Base-by-base conservation (phyloP, 2,888 invertebrate species). In the Epistrophe grossulariae region DNA sequence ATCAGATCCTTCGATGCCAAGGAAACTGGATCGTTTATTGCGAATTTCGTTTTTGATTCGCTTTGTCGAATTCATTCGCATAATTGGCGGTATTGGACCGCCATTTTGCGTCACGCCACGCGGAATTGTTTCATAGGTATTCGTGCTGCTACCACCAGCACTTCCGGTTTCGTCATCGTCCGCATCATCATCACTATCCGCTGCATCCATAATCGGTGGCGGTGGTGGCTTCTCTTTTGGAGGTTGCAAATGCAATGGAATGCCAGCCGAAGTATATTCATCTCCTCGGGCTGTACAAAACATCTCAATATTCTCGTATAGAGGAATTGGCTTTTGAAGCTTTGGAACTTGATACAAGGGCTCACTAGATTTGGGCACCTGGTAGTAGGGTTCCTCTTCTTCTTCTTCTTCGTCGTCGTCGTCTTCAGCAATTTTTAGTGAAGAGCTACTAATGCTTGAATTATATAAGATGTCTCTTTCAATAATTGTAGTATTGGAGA, bases 191-290 rank as follows among this genome's bases (percentile, higher is more conserved):
- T 88, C 88, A 93, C 93, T 92, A 90, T 93, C 94, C 0, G 88
- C 62, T 17, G 92, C 90, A 66, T 95, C 95, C 74, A 95, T 95
- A 72, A 94, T 94, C 0, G 97, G 97, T 3, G 96, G 96, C 13
- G 97, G 97, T 2, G 97, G 97, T 38, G 97, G 97, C 90, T 97
- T 97, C 91, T 97, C 97, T 90, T 95, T 96, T n/a, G 97, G 97
- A 15, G 97, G 97, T 90, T 97, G 96, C 90, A 95, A 84, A 48
- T 89, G 93, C 31, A 84, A 80, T 64, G 89, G 88, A 66, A 74
- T 90, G 89, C 80, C 90, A 70, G 17, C 91, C 90, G 77, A 80
- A 85, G 94, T 94, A 90, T 94, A 94, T 78, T 95, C 93, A 82
- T 95, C 94, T 4, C 73, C 90, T 89, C 83, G 90, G 71, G 28